Evolutionary conservation across 2,888 invertebrate genomes (phyloP), one percentile per base, ranked within the genome.

Genomic region (Eupsilia transversa): DNA sequence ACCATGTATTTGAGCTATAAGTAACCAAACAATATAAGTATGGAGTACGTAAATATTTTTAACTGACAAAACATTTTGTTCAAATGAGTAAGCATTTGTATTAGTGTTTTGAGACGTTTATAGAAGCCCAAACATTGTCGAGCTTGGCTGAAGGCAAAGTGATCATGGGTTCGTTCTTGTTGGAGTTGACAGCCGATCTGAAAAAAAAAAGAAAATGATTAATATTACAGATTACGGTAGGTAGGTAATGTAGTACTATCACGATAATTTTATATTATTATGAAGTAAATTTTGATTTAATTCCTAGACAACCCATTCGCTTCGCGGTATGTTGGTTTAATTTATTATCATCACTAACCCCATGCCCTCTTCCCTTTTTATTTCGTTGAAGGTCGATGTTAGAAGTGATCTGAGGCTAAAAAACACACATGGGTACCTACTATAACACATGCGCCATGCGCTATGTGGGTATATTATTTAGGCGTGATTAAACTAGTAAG

Each of bases 171-270:
- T 96, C 96, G 74, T 89, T 91, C 86, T 94, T 96, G 79, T 90
- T 87, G 91, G 94, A 92, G 93, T 92, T 94, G 80, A 89, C 94
- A 95, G 94, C 93, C 80, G 92, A 90, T 90, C 96, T 96, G 94
- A 73, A 87, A 87, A 67, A 0, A 57, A 66, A 69, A 2, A 3
- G 17, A 41, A 49, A 38, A 20, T 46, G 17, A 17, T 41, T n/a
- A 12, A 17, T 57, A 17, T 9, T 38, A 60, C 5, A 41, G 23
- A 56, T n/a, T 64, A 41, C 17, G 6, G 10, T 63, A 30, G 6
- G 10, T 63, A 30, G 23, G 30, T 27, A 27, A 27, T 54, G 12
- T 56, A 56, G 9, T 35, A 35, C 2, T 20, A 20, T 5, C 57
- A 33, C 30, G 30, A 12, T 20, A 30, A 30, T 20, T 9, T 56